Conservation (phyloP, 1,140 invertebrate species). For the Caenorhabditis remanei region DNA sequence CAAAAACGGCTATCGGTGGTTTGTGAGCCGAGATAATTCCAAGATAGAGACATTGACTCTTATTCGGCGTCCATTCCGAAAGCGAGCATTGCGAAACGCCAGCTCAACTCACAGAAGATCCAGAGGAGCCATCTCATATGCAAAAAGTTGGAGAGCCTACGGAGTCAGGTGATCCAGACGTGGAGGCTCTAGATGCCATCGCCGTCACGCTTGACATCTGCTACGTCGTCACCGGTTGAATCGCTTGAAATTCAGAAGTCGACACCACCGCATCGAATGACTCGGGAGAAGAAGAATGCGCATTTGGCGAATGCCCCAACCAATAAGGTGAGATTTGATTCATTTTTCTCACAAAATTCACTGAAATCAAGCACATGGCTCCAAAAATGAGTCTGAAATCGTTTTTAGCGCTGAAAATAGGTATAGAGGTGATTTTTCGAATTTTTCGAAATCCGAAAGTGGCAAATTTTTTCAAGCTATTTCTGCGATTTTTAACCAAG, state of each 20-base stretch:
- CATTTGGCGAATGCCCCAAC: background rate
- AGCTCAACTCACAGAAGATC: slow-evolving; percentile 30
- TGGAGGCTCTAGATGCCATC: background rate
- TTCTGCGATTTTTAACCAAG: too few relatives aligned
- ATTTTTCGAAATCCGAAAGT: too few relatives aligned
- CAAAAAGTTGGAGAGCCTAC: background rate
- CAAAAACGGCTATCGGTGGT: background rate
- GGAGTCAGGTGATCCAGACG: background rate
- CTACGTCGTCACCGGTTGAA: background rate
- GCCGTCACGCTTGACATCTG: background rate
- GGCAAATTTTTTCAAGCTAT: too few relatives aligned
- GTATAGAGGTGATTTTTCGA: too few relatives aligned
- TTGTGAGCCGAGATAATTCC: background rate
- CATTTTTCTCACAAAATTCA: background rate
- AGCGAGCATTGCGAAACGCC: background rate
- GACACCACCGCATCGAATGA: slow-evolving; percentile 28
- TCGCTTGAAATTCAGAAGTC: background rate
- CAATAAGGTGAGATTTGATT: background rate
- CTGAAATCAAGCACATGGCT: too few relatives aligned
- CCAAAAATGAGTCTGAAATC: background rate
- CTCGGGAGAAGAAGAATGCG: slow-evolving; percentile 21
- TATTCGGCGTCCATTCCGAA: slow-evolving; percentile 3
- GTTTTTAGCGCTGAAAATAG: background rate
- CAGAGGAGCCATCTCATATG: background rate
- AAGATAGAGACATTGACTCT: background rate